These are phyloP conservation scores for Craterocephalus amniculus DNA, from an alignment of 2,797 vertebrate genomes.

Conservation along the genomic window DNA sequence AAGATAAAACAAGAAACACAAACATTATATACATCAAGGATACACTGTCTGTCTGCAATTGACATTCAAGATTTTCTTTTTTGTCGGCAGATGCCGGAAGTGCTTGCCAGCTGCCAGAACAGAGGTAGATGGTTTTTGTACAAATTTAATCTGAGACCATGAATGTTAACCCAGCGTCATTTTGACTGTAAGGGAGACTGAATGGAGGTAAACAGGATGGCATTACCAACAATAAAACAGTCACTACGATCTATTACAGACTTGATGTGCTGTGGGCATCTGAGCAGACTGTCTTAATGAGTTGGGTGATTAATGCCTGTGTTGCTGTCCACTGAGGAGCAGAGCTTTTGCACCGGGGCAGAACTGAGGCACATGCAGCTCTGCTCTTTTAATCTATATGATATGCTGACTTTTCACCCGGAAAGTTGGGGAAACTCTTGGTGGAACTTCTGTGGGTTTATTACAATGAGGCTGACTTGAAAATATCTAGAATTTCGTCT, in stretches of 20 bases:
- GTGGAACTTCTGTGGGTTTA: background rate
- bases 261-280: slow-evolving; percentile 70
- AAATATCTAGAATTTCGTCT: background rate
- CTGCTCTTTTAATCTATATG: slow-evolving; percentile 28
- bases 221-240: slow-evolving; percentile 42
- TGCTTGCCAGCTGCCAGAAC: background rate
- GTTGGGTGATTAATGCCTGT: slow-evolving; percentile 64
- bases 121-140: slow-evolving; percentile 13
- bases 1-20: background rate
- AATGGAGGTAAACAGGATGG: slow-evolving; percentile 56
- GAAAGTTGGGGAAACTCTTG: slow-evolving; percentile 3
- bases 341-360: slow-evolving; percentile 8
- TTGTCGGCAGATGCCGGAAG: background rate
- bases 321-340: slow-evolving; percentile 43
- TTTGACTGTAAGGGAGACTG: slow-evolving; percentile 17
- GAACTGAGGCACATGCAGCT: slow-evolving; percentile 28
- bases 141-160: background rate
- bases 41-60: background rate
- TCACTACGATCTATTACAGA: slow-evolving; percentile 48
- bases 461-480: background rate
- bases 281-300: slow-evolving; percentile 67
- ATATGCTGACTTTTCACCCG: slow-evolving; percentile 24
- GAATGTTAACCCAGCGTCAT: slow-evolving; percentile 5
- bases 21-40: too few relatives aligned
- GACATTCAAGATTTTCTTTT: background rate